phyloP scores from a whole-genome alignment of 2,113 vertebrate species.

The Ascaphus truei region DNA sequence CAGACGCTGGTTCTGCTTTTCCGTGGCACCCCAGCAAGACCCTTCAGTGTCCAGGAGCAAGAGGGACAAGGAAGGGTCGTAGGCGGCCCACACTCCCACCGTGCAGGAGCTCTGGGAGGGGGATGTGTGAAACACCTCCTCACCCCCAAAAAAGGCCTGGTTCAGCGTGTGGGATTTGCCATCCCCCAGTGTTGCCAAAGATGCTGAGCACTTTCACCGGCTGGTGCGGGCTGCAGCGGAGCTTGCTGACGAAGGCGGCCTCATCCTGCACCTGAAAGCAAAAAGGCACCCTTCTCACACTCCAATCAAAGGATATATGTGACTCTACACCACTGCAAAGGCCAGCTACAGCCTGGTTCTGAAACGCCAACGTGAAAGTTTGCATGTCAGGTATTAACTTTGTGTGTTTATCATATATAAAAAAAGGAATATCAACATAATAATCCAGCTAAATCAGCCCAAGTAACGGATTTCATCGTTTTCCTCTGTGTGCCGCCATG shows the following conservation, averaged over 20 bases:
- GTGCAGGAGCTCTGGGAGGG: constrained; percentile 73
- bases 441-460: no score
- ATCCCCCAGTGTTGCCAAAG: constrained; percentile 78
- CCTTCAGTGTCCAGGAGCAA: constrained; percentile 72
- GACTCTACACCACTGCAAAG: no score
- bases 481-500: no score
- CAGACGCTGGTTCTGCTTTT: constrained; percentile 68
- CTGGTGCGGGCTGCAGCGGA: constrained; percentile 51
- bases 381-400: no score
- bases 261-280: constrained; percentile 56
- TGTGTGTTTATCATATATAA: no score
- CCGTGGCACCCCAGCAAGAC: constrained; percentile 62
- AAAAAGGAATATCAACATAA: no score
- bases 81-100: constrained; percentile 73
- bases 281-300: no score
- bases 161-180: constrained; percentile 80
- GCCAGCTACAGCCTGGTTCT: no score
- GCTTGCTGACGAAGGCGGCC: constrained; percentile 53
- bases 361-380: no score
- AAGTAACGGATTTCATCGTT: no score
- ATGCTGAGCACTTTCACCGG: constrained; percentile 73
- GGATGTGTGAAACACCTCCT: constrained; percentile 66
- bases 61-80: constrained; percentile 55
- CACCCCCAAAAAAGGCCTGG: constrained; percentile 62
- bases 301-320: no score